Percentiles rank a stretch among this genome's conserved stretches.
Evolutionary conservation across 2,113 vertebrate species (phyloP).

Genomic region (Peucedramus taeniatus): DNA sequence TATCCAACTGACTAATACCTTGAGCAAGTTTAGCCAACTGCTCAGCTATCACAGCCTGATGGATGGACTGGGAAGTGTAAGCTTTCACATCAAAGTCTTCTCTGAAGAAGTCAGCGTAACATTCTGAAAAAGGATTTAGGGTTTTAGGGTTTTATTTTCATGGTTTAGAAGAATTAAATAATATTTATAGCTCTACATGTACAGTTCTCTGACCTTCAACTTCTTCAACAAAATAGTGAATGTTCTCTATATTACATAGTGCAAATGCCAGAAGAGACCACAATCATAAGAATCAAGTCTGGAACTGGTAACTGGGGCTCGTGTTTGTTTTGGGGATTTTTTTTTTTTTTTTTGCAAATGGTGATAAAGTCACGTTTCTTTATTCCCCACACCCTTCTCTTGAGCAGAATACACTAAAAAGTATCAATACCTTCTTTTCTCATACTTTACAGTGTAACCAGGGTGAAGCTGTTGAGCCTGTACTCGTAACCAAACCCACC

Average conservation of each 20-base stretch:
- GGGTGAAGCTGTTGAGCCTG: not conserved
- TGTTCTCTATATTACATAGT: rapidly evolving
- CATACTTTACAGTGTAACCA: not conserved
- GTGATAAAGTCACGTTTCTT: not conserved
- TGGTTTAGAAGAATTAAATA: not conserved
- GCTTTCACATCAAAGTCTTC: constrained; percentile 93
- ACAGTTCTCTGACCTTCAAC: not conserved
- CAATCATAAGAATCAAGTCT: not conserved
- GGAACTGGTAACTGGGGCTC: not conserved
- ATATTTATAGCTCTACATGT: not conserved
- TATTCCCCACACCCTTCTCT: not conserved
- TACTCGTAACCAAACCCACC: not conserved
- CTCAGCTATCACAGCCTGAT: constrained; percentile 92
- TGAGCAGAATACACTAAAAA: not conserved
- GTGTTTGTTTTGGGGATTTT: not conserved
- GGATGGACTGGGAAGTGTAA: constrained; percentile 92
- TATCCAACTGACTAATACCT: constrained; percentile 96
- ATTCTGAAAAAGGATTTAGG: constrained; percentile 74
- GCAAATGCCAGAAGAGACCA: not conserved
- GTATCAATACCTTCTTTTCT: not conserved
- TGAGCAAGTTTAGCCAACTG: constrained; percentile 93
- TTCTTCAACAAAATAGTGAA: rapidly evolving
- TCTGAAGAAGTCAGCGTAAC: constrained; percentile 85
- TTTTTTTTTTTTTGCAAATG: not conserved
- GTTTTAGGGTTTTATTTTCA: not conserved